Base-by-base conservation (phyloP, 2,113 vertebrate genomes). In the Scolopax mira region DNA sequence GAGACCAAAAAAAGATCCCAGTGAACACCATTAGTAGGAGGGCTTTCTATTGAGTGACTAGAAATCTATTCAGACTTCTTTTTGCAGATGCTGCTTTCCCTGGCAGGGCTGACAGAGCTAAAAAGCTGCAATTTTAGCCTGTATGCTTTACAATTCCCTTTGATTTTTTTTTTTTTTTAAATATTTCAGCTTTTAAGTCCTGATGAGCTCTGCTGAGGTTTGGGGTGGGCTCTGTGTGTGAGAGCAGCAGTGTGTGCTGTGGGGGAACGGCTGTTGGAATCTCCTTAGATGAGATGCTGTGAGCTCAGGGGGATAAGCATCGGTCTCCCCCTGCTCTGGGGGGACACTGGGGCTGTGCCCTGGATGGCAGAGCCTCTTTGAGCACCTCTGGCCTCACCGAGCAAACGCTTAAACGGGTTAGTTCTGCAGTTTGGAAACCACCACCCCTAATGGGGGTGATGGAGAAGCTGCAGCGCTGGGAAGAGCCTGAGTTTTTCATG, bases 391-490 rank as follows among this genome's bases (percentile, higher is more conserved):
- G 37, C 17, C 33, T 25, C 5, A 14, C 2, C 42, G 3, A 25
- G 42, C 48, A 35, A 31, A 35, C 0, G 0, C 27, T 74, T 10
- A 30, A 39, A 21, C 10, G 2, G 10, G 14, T 71, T 28, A 21
- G 27, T 67, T 73, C 42, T 30, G 61, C 35, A 33, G 37, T 24
- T 22, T n/a, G 48, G 79, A 74, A 67, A 35, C 22, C 33, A 18
- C 23, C 0, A 0, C 13, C 49, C 48, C 49, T 15, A 37, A 30
- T 0, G 7, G 5, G 11, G 46, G 1, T 28, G 24, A 42, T 0
- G 46, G 18, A 79, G 54, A 6, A 15, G 35, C 31, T 42, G 41
- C 33, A 67, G 17, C 54, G 9, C 31, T 0, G 5, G 9, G 16
- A 30, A 18, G 9, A 41, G 39, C 52, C 48, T 7, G 10, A 6